Conservation (phyloP, 1,140 invertebrate genomes). For the Leucophenga varia region DNA sequence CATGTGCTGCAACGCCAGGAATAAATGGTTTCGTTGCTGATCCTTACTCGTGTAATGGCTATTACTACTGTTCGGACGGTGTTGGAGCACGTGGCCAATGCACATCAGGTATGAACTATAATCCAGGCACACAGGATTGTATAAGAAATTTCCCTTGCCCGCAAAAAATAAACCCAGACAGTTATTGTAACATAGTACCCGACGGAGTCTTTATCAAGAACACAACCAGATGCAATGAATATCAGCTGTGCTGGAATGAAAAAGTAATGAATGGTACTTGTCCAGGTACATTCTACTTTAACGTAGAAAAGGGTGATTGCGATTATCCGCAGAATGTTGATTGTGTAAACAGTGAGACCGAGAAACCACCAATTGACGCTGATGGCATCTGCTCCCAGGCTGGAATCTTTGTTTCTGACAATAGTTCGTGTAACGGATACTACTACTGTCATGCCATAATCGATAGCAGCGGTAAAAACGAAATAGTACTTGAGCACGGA, state of each 20-base stretch:
- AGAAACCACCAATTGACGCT: constrained; percentile 8
- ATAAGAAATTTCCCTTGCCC: constrained; percentile 33
- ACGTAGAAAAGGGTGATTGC: constrained; percentile 24
- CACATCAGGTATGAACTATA: constrained; percentile 33
- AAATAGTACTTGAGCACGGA: constrained; percentile 32
- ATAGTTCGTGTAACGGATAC: constrained; percentile 37
- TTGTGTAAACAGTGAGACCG: constrained; percentile 13
- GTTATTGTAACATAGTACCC: constrained; percentile 41
- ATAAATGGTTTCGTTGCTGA: constrained; percentile 33
- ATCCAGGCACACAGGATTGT: constrained; percentile 32
- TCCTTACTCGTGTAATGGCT: constrained; percentile 44
- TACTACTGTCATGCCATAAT: constrained; percentile 26
- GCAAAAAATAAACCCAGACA: constrained; percentile 30
- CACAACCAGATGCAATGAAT: constrained; percentile 29
- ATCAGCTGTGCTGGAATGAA: constrained; percentile 37
- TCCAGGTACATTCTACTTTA: constrained; percentile 35
- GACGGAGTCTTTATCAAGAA: constrained; percentile 44
- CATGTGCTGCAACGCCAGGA: constrained; percentile 24
- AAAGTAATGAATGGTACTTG: constrained; percentile 31
- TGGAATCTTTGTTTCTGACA: constrained; percentile 36
- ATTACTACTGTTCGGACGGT: constrained; percentile 41
- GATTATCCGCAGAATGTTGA: constrained; percentile 37
- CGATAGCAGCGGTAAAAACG: neutral
- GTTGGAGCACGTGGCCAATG: constrained; percentile 28
- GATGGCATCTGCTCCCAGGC: constrained; percentile 19